A percentile compares a stretch with the other conserved stretches of the same genome.
Conservation (phyloP, 2,797 vertebrate genomes). For the Rallus crepitans region DNA sequence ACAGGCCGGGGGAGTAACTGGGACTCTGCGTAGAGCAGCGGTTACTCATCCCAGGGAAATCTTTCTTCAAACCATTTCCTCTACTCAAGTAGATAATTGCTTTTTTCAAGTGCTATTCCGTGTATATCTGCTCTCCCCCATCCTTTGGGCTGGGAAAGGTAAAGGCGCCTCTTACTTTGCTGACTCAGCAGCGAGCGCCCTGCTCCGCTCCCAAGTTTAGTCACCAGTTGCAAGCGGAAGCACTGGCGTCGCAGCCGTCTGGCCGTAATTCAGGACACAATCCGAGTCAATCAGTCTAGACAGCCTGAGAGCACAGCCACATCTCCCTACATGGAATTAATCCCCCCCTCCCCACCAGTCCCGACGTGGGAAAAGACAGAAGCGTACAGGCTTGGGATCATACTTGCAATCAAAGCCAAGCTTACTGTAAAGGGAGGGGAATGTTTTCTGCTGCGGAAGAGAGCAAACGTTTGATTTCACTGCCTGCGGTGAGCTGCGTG, state of each 20-base stretch:
- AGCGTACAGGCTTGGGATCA: fast-evolving
- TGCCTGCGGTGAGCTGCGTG: background rate
- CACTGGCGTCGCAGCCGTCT: constrained; percentile 6
- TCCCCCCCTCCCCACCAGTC: background rate
- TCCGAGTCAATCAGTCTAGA: constrained; percentile 36
- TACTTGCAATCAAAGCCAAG: background rate
- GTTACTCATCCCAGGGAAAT: background rate
- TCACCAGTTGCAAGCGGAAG: constrained; percentile 50
- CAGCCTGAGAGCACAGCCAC: background rate
- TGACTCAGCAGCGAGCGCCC: constrained; percentile 63
- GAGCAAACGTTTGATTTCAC: fast-evolving
- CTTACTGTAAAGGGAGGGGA: background rate
- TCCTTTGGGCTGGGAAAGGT: background rate
- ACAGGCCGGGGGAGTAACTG: background rate
- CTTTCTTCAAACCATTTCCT: background rate
- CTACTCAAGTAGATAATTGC: background rate
- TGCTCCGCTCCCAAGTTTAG: background rate
- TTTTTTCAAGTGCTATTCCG: background rate
- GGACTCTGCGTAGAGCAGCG: background rate
- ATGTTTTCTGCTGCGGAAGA: background rate
- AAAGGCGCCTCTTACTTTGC: background rate
- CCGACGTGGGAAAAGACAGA: too few species aligned
- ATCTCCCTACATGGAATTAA: constrained; percentile 25
- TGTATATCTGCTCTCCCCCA: too few species aligned
- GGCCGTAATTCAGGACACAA: background rate